Conservation (phyloP, 1,140 invertebrate genomes). For the Brachionus angularis region DNA sequence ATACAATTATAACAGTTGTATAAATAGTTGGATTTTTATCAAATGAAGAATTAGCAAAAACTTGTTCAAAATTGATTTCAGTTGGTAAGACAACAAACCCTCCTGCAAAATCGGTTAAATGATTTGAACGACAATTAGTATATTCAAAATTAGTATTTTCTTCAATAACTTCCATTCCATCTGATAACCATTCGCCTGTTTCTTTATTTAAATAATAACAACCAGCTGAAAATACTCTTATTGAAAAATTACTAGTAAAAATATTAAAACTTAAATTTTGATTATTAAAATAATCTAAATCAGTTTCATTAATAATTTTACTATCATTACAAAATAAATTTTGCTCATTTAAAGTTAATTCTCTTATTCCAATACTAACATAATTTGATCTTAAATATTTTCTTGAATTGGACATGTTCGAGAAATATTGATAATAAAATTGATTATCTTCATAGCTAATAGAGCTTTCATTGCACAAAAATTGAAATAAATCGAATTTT, state of each 20-base stretch:
- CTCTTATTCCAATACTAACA: neutral
- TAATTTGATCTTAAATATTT: neutral
- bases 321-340: neutral
- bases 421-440: neutral
- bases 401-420: neutral
- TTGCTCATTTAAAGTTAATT: neutral
- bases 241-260: neutral
- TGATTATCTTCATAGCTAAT: neutral
- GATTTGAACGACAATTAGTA: constrained; percentile 52
- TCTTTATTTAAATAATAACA: neutral
- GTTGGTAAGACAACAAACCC: constrained; percentile 57
- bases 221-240: constrained; percentile 4
- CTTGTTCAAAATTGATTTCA: constrained; percentile 57
- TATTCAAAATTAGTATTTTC: neutral
- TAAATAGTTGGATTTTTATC: constrained; percentile 63
- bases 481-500: neutral
- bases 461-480: neutral
- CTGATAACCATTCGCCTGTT: neutral
- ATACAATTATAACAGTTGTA: constrained; percentile 60
- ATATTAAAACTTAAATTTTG: too few species aligned
- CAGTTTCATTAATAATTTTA: neutral
- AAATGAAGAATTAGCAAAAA: constrained; percentile 59
- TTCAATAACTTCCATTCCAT: neutral
- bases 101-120: constrained; percentile 57
- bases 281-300: neutral